Percentiles rank a stretch among this genome's conserved stretches.
phyloP scores from a whole-genome alignment of 2,113 vertebrate genomes.

The Pteruthius melanotis region DNA sequence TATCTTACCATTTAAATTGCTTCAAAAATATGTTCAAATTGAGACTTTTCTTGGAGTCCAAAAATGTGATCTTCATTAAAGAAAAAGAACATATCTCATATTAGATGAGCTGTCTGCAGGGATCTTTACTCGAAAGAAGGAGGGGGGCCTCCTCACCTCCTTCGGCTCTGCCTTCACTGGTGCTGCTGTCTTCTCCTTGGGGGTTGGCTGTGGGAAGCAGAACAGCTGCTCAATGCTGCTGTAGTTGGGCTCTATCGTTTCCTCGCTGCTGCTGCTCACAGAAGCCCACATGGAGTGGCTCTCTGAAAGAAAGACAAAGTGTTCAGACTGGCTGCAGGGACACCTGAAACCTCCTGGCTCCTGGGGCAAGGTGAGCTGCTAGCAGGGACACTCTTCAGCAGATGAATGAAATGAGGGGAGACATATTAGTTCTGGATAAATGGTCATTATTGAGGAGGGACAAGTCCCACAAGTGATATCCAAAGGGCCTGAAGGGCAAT shows the following conservation, averaged over 20 bases:
- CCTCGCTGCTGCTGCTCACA: slow-evolving; percentile 56
- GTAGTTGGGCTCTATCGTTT: slow-evolving; percentile 83
- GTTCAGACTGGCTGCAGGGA: neutral
- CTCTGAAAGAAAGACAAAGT: slow-evolving; percentile 70
- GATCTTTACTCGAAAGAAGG: neutral
- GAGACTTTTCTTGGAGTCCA: slow-evolving; percentile 94
- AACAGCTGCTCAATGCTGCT: slow-evolving; percentile 93
- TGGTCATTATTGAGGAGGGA: neutral
- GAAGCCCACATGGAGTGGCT: slow-evolving; percentile 89
- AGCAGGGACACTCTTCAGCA: neutral
- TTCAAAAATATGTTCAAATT: slow-evolving; percentile 98
- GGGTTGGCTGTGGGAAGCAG: slow-evolving; percentile 83
- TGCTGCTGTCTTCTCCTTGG: slow-evolving; percentile 79
- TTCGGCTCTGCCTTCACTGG: slow-evolving; percentile 85
- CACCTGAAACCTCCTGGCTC: neutral
- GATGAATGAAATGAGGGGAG: neutral
- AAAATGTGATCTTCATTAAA: slow-evolving; percentile 88
- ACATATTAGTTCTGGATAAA: neutral
- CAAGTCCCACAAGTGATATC: neutral
- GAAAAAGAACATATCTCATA: slow-evolving; percentile 45
- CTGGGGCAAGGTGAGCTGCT: neutral
- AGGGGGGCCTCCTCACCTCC: slow-evolving; percentile 77
- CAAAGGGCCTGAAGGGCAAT: neutral
- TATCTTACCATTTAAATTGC: slow-evolving; percentile 92
- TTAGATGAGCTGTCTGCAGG: slow-evolving; percentile 42